Percentiles rank a stretch among this genome's conserved stretches.
These are phyloP conservation scores for Numenius phaeopus DNA, from an alignment of 2,797 vertebrate species.

Conservation along the genomic window DNA sequence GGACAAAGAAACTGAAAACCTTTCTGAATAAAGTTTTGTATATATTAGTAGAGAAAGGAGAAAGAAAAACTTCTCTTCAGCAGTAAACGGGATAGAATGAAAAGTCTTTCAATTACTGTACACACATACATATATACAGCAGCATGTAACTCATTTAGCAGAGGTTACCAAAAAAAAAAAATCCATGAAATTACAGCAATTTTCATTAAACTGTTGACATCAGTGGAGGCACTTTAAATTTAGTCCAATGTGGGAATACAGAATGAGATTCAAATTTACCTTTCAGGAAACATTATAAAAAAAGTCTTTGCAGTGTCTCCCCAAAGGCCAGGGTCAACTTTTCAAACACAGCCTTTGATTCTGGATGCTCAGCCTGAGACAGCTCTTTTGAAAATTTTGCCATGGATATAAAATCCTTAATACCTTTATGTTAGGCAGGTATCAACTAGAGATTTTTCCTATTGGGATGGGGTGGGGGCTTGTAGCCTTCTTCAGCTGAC, in stretches of 20 bases:
- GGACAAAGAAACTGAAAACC: constrained; percentile 53
- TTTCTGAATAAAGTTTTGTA: constrained; percentile 38
- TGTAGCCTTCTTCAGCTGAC: constrained; percentile 7
- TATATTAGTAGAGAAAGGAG: constrained; percentile 55
- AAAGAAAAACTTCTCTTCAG: constrained; percentile 55
- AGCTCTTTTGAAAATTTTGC: constrained; percentile 45
- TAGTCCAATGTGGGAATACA: neutral
- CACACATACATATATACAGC: neutral
- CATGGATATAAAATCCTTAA: constrained; percentile 37
- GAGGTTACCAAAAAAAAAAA: neutral
- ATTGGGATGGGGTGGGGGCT: neutral
- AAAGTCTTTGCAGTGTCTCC: constrained; percentile 31
- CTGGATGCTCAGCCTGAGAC: neutral
- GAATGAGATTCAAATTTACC: constrained; percentile 59
- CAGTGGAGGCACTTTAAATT: constrained; percentile 15
- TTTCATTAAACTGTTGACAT: constrained; percentile 59
- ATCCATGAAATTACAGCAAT: constrained; percentile 16
- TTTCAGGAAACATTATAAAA: constrained; percentile 35
- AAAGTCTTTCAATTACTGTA: constrained; percentile 47
- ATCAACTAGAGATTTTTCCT: neutral
- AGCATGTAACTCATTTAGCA: neutral
- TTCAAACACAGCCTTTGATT: constrained; percentile 58
- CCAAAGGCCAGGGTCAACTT: constrained; percentile 48
- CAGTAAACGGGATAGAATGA: constrained; percentile 14
- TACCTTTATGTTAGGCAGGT: neutral